A percentile compares a stretch with the other conserved stretches of the same genome.
phyloP scores from a whole-genome alignment of 2,888 invertebrate species.

The Parnassius smintheus region DNA sequence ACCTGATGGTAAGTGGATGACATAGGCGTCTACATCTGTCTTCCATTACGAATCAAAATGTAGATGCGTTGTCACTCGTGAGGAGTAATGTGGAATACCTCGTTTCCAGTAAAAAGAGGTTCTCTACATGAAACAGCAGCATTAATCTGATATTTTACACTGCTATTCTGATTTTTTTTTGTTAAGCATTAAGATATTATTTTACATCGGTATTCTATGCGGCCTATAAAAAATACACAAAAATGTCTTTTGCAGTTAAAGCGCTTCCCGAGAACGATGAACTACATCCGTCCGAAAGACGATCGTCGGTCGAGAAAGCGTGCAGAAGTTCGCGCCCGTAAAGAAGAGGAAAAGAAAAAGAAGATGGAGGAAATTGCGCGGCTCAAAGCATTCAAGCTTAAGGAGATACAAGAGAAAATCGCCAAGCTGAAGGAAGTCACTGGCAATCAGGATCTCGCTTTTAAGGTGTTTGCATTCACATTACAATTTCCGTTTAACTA shows the following conservation, averaged over 20 bases:
- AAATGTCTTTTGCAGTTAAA: constrained; percentile 82
- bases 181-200: too few species aligned
- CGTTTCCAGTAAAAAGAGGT: too few species aligned
- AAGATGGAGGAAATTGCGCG: constrained; percentile 94
- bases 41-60: too few species aligned
- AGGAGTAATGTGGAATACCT: too few species aligned
- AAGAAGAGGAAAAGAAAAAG: constrained; percentile 88
- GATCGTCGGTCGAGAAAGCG: constrained; percentile 90
- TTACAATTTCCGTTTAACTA: background rate
- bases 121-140: too few species aligned
- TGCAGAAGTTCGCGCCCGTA: constrained; percentile 86
- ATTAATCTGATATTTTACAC: too few species aligned
- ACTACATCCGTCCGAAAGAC: constrained; percentile 90
- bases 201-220: too few species aligned
- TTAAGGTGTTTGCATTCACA: constrained; percentile 57
- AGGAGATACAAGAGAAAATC: constrained; percentile 95
- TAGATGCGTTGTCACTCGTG: too few species aligned
- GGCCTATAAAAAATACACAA: too few species aligned
- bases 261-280: constrained; percentile 94
- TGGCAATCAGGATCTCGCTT: constrained; percentile 87
- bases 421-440: constrained; percentile 92
- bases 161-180: too few species aligned
- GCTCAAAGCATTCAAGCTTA: constrained; percentile 91
- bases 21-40: too few species aligned
- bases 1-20: too few species aligned